Evolutionary conservation across 2,888 invertebrate genomes (phyloP).

Genomic region (Protophormia terraenovae): DNA sequence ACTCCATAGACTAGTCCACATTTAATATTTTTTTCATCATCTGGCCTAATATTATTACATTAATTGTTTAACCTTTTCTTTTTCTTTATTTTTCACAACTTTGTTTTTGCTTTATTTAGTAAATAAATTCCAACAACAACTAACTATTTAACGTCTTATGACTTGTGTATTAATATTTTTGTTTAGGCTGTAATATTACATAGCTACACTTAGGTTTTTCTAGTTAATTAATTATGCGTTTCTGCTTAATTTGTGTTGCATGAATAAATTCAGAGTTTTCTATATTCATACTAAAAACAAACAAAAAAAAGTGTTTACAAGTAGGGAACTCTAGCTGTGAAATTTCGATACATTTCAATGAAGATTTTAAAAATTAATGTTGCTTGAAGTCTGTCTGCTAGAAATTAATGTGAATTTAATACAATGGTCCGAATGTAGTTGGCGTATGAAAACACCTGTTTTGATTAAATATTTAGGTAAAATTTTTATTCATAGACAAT

Average conservation of each 20-base stretch:
- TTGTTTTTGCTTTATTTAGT: too few species aligned
- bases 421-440: neutral
- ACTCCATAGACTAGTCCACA: too few species aligned
- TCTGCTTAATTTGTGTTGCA: slow-evolving; percentile 75
- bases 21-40: too few species aligned
- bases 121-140: neutral
- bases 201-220: slow-evolving; percentile 28
- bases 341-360: slow-evolving; percentile 5
- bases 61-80: neutral
- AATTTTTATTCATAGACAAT: too few species aligned
- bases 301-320: neutral
- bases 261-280: slow-evolving; percentile 42
- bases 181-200: neutral
- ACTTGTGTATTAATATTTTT: neutral
- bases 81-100: neutral
- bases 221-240: slow-evolving; percentile 77
- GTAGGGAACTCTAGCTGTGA: slow-evolving; percentile 13
- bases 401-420: slow-evolving; percentile 7
- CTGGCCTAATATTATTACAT: neutral
- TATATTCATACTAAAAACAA: neutral
- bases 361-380: slow-evolving; percentile 42
- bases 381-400: slow-evolving; percentile 4
- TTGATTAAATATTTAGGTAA: too few species aligned
- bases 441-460: too few species aligned
- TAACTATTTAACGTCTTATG: neutral